Evolutionary conservation across 1,140 invertebrate species (phyloP).

Genomic region (Ectropis grisescens): DNA sequence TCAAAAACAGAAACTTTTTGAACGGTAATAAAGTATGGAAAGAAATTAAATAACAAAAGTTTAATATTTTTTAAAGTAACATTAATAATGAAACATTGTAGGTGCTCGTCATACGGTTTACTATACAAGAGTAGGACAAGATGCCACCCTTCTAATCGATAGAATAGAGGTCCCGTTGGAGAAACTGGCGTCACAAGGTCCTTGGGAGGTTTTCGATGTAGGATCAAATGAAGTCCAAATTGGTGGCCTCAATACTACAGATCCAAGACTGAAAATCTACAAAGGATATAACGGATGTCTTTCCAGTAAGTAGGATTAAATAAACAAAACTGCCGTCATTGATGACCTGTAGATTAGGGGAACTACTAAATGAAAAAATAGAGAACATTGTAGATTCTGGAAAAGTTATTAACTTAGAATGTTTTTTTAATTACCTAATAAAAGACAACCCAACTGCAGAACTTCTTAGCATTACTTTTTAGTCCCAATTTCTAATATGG

Average conservation of each 20-base stretch:
- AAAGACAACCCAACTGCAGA: no score
- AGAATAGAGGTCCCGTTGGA: constrained; percentile 78
- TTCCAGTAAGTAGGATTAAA: constrained; percentile 88
- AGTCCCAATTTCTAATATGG: no score
- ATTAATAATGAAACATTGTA: constrained; percentile 13
- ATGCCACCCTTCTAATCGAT: constrained; percentile 81
- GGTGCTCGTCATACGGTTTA: constrained; percentile 88
- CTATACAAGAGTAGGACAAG: constrained; percentile 80
- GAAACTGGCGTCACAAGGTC: constrained; percentile 75
- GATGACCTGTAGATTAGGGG: no score
- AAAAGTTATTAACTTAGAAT: no score
- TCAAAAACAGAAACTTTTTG: constrained; percentile 83
- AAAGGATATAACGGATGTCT: constrained; percentile 90
- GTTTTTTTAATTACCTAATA: no score
- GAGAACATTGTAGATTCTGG: no score
- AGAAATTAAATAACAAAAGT: no score
- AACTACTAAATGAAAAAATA: no score
- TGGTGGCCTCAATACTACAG: constrained; percentile 87
- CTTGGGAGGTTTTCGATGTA: constrained; percentile 74
- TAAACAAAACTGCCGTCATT: no score
- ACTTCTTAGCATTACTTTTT: no score
- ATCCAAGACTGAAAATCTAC: constrained; percentile 83
- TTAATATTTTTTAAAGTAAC: no score
- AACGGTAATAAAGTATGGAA: constrained; percentile 74
- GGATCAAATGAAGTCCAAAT: constrained; percentile 86